phyloP scores from a whole-genome alignment of 2,888 invertebrate genomes.

The Candidula unifasciata region DNA sequence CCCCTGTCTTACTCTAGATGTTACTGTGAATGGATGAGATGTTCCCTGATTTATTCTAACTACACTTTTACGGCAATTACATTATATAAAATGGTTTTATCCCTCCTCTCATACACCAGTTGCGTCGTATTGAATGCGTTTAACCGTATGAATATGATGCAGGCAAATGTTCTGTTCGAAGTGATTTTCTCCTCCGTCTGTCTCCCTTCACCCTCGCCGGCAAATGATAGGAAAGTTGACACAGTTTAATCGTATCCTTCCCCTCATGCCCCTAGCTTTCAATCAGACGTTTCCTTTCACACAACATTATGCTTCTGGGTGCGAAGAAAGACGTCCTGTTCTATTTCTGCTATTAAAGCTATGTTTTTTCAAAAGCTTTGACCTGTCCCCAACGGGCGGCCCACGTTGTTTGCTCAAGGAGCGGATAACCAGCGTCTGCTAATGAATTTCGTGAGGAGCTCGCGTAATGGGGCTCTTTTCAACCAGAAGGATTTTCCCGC shows the following conservation, averaged over 20 bases:
- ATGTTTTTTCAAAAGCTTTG: slow-evolving; percentile 20
- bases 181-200: too few relatives aligned
- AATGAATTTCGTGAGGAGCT: slow-evolving; percentile 46
- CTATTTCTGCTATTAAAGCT: slow-evolving; percentile 6
- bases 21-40: too few relatives aligned
- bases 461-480: slow-evolving; percentile 35
- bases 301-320: not conserved
- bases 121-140: too few relatives aligned
- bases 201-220: not conserved
- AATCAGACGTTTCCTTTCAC: slow-evolving; percentile 1
- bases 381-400: not conserved
- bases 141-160: too few relatives aligned
- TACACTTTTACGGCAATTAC: too few relatives aligned
- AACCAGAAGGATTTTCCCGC: not conserved
- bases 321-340: slow-evolving; percentile 1
- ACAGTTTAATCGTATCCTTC: not conserved
- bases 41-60: too few relatives aligned
- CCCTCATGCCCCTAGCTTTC: not conserved
- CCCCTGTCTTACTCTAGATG: too few relatives aligned
- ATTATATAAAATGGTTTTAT: too few relatives aligned
- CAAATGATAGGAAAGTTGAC: not conserved
- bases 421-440: slow-evolving; percentile 34
- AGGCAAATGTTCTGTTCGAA: too few relatives aligned
- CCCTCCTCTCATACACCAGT: too few relatives aligned
- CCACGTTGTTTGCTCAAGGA: slow-evolving; percentile 15